Conservation (phyloP, 2,888 invertebrate genomes). For the Lacanobia oleracea region DNA sequence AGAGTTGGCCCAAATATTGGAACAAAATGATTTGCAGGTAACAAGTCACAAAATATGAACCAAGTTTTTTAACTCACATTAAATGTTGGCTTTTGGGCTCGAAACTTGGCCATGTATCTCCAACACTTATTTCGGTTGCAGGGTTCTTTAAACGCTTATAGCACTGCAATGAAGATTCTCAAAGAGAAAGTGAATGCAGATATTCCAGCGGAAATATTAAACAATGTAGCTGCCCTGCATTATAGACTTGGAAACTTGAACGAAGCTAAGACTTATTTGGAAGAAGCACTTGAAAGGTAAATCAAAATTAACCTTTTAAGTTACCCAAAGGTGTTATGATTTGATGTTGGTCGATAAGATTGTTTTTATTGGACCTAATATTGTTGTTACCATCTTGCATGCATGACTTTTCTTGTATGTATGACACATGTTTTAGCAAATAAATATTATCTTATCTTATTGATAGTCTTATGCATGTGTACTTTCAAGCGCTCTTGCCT, state of each 20-base stretch:
- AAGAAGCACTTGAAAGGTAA: slow-evolving; percentile 94
- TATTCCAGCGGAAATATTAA: slow-evolving; percentile 99
- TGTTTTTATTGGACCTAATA: too few relatives aligned
- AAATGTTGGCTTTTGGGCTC: not conserved
- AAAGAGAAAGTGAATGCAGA: slow-evolving; percentile 98
- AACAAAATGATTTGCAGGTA: slow-evolving; percentile 96
- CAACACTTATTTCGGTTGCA: slow-evolving; percentile 72
- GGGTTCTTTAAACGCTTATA: slow-evolving; percentile 97
- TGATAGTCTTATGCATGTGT: too few relatives aligned
- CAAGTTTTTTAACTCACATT: too few relatives aligned
- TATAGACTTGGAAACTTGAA: slow-evolving; percentile 96
- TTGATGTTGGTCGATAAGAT: too few relatives aligned
- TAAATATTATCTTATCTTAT: too few relatives aligned
- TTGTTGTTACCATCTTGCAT: too few relatives aligned
- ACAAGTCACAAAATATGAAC: not conserved
- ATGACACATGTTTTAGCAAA: too few relatives aligned
- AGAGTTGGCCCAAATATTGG: slow-evolving; percentile 99
- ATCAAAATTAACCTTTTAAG: not conserved
- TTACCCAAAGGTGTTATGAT: too few relatives aligned
- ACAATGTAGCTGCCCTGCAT: slow-evolving; percentile 98
- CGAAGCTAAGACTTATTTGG: slow-evolving; percentile 96
- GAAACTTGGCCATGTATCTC: not conserved
- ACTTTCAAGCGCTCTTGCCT: too few relatives aligned
- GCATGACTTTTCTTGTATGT: too few relatives aligned
- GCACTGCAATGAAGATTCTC: slow-evolving; percentile 97